These are phyloP conservation scores for Piprites chloris DNA, from an alignment of 2,113 vertebrate genomes.

Conservation along the genomic window DNA sequence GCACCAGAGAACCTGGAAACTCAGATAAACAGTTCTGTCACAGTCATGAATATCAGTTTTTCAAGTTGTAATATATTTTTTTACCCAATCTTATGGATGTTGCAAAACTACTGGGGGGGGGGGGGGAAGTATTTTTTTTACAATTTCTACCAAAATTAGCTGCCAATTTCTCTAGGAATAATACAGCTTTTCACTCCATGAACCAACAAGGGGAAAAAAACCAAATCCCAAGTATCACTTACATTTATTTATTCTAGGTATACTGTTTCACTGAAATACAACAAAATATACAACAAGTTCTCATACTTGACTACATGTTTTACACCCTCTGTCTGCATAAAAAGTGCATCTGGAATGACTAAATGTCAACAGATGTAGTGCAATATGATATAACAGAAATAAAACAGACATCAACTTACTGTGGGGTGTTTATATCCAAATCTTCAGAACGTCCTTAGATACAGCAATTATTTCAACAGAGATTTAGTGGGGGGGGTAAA, in stretches of 20 bases:
- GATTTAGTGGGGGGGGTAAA: accelerated
- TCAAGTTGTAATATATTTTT: background rate
- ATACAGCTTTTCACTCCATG: background rate
- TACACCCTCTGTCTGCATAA: background rate
- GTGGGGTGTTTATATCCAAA: background rate
- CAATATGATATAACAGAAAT: background rate
- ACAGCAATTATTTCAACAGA: background rate
- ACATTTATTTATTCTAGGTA: background rate
- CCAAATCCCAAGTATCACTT: background rate
- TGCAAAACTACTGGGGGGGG: background rate
- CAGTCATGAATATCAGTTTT: background rate
- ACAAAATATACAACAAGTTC: background rate
- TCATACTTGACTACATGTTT: background rate
- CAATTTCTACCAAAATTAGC: background rate
- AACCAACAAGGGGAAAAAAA: background rate
- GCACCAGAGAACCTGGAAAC: background rate
- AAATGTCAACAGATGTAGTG: background rate
- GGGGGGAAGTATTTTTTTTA: too few relatives aligned
- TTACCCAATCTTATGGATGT: background rate
- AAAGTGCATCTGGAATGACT: background rate
- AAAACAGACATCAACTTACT: background rate
- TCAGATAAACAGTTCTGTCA: background rate
- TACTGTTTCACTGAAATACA: background rate
- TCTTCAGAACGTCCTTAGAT: background rate
- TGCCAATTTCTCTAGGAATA: background rate